Evolutionary conservation across 2,888 invertebrate species (phyloP), one percentile per base, ranked within the genome.

Genomic region (Argynnis bischoffii): DNA sequence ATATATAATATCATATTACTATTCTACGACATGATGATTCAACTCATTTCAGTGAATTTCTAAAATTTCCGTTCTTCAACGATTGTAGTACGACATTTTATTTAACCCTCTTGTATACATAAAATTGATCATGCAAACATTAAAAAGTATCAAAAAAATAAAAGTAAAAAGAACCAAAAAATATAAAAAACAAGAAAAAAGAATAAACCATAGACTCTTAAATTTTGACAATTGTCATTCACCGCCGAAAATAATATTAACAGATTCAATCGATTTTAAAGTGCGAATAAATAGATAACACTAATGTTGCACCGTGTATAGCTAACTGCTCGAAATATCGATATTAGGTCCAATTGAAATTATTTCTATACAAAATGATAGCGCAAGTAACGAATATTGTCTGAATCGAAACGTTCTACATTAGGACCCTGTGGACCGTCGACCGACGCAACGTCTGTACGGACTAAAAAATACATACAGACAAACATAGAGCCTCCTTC

Each of bases 371-470:
- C n/a, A n/a, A 21, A 59, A 59, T 15, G 15, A 57, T n/a, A 1
- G 47, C 8, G 21, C 21, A 26, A 16, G 11, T 51, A 41, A 41
- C 35, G 35, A 0, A 41, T 11, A 41, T 41, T 84, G 85, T 85
- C 83, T 78, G 81, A 79, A 69, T 69, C 69, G 72, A 64, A 68
- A 69, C 72, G 72, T 78, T 83, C 83, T 88, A 88, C 79, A 79
- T 85, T 87, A 89, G 85, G 83, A 89, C 90, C 90, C 90, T 90
- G 90, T 90, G 89, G 83, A 87, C 81, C 85, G 85, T 81, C 86
- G 77, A 76, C 68, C 77, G 83, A 83, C 82, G 81, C 76, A 78
- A 77, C 74, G 11, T 41, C 70, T 82, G 83, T 83, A 85, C 82
- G 83, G 87, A 87, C 57, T 47, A 11, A 26, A 41, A 41, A 41